Base-by-base conservation (phyloP, 2,888 invertebrate species). In the Gastrophysa polygoni region DNA sequence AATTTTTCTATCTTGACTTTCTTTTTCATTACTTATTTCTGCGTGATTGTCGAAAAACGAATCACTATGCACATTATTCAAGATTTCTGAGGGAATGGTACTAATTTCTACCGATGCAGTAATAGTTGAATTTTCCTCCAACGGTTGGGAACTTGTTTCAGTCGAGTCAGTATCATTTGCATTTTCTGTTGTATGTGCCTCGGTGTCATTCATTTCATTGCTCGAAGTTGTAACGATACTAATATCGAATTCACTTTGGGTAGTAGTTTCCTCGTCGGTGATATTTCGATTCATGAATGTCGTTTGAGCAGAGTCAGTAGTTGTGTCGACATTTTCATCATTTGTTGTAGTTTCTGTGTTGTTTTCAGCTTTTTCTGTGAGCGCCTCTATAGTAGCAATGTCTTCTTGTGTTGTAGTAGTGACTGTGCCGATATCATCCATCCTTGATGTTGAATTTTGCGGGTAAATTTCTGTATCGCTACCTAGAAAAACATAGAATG, bases 21-120 rank as follows among this genome's bases (percentile, higher is more conserved):
- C 34, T n/a, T 28, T 8, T 38, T 14, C 14, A 6, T 38, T n/a
- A n/a, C n/a, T 17, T 7, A 54, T 54, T 4, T 7, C 18, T 38
- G 34, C 16, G 28, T 44, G 44, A 14, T 69, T 46, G 28, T 74
- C 73, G 57, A 79, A 78, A 56, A 69, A 76, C 46, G 56, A 73
- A 64, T 78, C 78, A 56, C 78, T 78, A 64, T 79, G 78, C 4
- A 79, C 75, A 59, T 77, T 80, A 57, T 79, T 79, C 18, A 76
- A 64, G 16, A 79, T 75, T 64, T 79, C 78, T 21, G 76, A 71
- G 10, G 73, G 73, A 38, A 79, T 49, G 11, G 71, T 68, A 1
- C 67, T 34, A 1, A 43, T 43, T 43, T 21, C 43, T 10, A 4
- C 14, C 14, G 38, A 11, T 11, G 7, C 3, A 16, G 21, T n/a